Evolutionary conservation across 2,888 invertebrate species (phyloP), one percentile per base, ranked within the genome.

Genomic region (Eumerus sabulonum): DNA sequence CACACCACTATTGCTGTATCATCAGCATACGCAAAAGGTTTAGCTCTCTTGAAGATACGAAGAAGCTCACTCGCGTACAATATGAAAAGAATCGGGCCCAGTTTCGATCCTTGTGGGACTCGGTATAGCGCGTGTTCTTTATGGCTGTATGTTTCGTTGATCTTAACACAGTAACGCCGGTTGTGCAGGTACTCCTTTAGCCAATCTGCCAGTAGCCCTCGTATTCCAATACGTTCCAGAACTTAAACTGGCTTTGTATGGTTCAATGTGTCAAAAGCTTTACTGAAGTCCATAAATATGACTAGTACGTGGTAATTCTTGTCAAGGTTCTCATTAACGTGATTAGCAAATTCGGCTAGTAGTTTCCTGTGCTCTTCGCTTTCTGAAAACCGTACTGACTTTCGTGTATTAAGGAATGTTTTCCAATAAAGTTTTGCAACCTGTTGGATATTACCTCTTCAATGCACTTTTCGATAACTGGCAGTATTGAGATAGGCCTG

Each of bases 201-300:
- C 42, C 42, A 56, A 9, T 42, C 42, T 14, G n/a, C 54, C 18
- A 56, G 17, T 38, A 44, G 4, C 1, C 40, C 50, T 9, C 40
- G 18, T 47, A 36, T 64, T 2, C 47, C 38, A 12, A 54, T 18
- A 11, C 14, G n/a, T 54, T 27, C n/a, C 12, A 36, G 36, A 51
- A 44, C 18, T 53, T 42, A n/a, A 12, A 42, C 0, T 36, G 19
- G 36, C 1, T 56, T 18, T 3, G 40, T n/a, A 42, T 42, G 56
- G 14, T 56, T 56, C 40, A 56, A 13, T 13, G 42, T 56, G 42
- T 56, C 42, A 13, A 64, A 54, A 36, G 64, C 45, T 9, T 64
- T 64, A 38, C 63, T 45, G 12, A 64, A 64, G 18, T 53, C 63
- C 44, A 53, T 45, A 3, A 45, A 27, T 4, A 53, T 1, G 12